These are phyloP conservation scores for Botia almorhae DNA, from an alignment of 2,797 vertebrate genomes.

Conservation along the genomic window DNA sequence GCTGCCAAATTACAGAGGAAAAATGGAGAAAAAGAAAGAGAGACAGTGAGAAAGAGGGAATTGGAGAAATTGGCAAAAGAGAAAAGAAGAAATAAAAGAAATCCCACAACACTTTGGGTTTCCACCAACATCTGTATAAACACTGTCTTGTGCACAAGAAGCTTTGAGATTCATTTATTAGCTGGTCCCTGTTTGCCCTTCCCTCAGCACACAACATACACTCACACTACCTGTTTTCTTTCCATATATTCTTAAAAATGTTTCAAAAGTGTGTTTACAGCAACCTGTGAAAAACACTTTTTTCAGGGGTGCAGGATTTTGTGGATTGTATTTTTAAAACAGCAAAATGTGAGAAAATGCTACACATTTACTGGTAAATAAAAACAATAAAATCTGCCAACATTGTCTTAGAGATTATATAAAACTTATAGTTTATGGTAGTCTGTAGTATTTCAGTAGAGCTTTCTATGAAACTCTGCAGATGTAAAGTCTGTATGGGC, in stretches of 20 bases:
- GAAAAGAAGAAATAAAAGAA: conserved; percentile 13
- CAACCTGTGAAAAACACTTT: too few species aligned
- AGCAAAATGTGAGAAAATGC: too few species aligned
- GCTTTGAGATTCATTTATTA: neutral
- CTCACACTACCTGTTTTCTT: neutral
- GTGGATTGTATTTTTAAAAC: too few species aligned
- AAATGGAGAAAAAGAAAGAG: conserved; percentile 8
- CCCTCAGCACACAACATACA: neutral
- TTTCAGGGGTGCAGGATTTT: too few species aligned
- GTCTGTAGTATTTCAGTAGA: neutral
- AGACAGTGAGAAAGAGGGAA: conserved; percentile 12
- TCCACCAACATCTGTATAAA: conserved; percentile 53
- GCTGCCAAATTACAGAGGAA: conserved; percentile 27
- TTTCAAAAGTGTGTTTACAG: neutral
- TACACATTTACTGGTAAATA: too few species aligned
- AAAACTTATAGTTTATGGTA: neutral
- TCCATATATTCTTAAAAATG: neutral
- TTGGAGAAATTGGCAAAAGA: neutral
- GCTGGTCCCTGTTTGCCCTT: neutral
- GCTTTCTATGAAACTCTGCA: neutral
- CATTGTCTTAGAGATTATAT: neutral
- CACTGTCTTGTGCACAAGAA: neutral
- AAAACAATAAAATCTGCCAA: too few species aligned
- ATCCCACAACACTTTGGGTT: conserved; percentile 13
- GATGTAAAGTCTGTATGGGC: neutral